A percentile compares a stretch with the other conserved stretches of the same genome.
These are phyloP conservation scores for Oxyscelio sp. DNA, from an alignment of 2,888 invertebrate species.

Conservation along the genomic window DNA sequence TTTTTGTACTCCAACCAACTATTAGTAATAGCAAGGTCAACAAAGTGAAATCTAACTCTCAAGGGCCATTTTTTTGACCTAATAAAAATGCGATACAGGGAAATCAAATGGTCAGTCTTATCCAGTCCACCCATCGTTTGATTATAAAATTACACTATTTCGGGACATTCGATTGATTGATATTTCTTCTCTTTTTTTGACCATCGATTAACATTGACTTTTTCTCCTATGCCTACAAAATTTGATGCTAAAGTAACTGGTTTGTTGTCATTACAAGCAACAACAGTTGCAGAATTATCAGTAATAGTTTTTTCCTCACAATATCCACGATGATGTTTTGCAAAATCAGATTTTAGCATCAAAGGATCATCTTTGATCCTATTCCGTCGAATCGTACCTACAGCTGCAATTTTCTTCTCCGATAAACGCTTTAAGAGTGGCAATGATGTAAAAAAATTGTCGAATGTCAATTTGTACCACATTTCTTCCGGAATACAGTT, in stretches of 20 bases:
- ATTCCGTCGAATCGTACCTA: slow-evolving; percentile 20
- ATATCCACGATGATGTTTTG: slow-evolving; percentile 6
- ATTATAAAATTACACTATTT: slow-evolving; percentile 18
- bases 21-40: slow-evolving; percentile 12
- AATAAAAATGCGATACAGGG: slow-evolving; percentile 12
- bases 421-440: background rate
- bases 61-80: slow-evolving; percentile 27
- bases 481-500: slow-evolving; percentile 6
- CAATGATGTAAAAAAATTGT: slow-evolving; percentile 24
- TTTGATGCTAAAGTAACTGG: slow-evolving; percentile 13
- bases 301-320: slow-evolving; percentile 3
- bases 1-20: slow-evolving; percentile 21
- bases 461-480: slow-evolving; percentile 15
- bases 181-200: slow-evolving; percentile 13
- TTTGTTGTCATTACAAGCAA: slow-evolving; percentile 33
- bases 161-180: slow-evolving; percentile 1
- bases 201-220: slow-evolving; percentile 9
- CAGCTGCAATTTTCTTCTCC: slow-evolving; percentile 4
- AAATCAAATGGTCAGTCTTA: slow-evolving; percentile 6
- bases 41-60: slow-evolving; percentile 16
- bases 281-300: slow-evolving; percentile 5
- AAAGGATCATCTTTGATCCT: slow-evolving; percentile 7
- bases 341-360: slow-evolving; percentile 5
- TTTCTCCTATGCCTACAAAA: slow-evolving; percentile 9
- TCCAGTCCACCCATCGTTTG: slow-evolving; percentile 29